Conservation (phyloP, 2,113 vertebrate genomes). For the Silurus glanis region DNA sequence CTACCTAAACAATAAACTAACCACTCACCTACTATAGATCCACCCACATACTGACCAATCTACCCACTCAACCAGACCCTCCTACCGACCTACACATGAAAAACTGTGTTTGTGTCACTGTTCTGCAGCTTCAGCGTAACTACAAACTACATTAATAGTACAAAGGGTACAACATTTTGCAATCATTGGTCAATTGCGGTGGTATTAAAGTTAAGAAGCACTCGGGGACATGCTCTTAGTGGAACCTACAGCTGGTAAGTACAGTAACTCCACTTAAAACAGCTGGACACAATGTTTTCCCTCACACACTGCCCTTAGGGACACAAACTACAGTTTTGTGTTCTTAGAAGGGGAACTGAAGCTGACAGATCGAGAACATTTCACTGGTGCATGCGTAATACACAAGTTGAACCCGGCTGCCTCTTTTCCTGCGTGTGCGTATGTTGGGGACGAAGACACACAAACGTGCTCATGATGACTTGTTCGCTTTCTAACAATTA, state of each 20-base stretch:
- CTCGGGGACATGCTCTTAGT: background rate
- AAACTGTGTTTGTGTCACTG: background rate
- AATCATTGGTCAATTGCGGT: background rate
- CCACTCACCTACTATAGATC: too few species aligned
- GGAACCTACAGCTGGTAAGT: background rate
- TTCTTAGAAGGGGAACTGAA: background rate
- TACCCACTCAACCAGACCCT: too few species aligned
- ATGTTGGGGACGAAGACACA: background rate
- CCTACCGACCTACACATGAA: too few species aligned
- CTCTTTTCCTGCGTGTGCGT: background rate
- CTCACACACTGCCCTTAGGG: background rate
- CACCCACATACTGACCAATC: too few species aligned
- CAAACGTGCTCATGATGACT: background rate
- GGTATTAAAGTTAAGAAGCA: background rate
- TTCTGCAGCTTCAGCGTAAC: background rate
- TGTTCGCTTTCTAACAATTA: constrained; percentile 24
- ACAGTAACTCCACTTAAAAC: background rate
- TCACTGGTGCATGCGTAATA: background rate
- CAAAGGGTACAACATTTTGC: background rate
- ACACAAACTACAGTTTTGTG: background rate
- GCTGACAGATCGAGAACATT: background rate
- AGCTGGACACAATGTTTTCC: background rate
- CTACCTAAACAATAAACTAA: too few species aligned
- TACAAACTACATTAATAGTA: background rate
- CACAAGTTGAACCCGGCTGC: background rate